Conservation (phyloP, 2,888 invertebrate genomes). For the Agapetus fuscipes region DNA sequence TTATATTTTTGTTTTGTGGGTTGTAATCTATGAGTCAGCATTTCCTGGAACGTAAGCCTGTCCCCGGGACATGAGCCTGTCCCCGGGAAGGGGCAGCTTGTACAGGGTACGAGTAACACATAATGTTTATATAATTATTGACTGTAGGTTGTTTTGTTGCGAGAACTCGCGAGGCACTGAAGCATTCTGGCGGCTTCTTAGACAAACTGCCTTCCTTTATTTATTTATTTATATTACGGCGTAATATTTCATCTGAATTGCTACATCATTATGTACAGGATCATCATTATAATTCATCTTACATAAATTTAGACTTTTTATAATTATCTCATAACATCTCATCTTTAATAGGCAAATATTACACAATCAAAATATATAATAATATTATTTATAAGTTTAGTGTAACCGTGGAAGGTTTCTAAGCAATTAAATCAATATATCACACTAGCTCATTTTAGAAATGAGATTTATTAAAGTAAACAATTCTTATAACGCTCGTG, state of each 20-base stretch:
- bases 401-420: slow-evolving; percentile 20
- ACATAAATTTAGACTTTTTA: slow-evolving; percentile 22
- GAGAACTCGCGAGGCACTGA: too few species aligned
- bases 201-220: too few species aligned
- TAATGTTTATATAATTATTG: too few species aligned
- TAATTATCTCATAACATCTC: slow-evolving; percentile 21
- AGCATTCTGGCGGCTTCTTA: too few species aligned
- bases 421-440: slow-evolving; percentile 21
- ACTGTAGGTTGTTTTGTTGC: too few species aligned
- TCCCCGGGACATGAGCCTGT: too few species aligned
- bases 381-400: slow-evolving; percentile 17
- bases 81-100: too few species aligned
- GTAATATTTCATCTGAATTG: slow-evolving; percentile 13
- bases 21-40: too few species aligned
- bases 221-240: too few species aligned
- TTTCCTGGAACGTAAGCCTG: too few species aligned
- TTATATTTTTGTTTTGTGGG: too few species aligned
- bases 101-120: too few species aligned
- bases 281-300: slow-evolving; percentile 20
- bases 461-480: slow-evolving; percentile 21
- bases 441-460: slow-evolving; percentile 22
- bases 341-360: slow-evolving; percentile 21
- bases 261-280: slow-evolving; percentile 21
- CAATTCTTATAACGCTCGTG: slow-evolving; percentile 8
- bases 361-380: slow-evolving; percentile 18